Base-by-base conservation (phyloP, 2,113 vertebrate species). In the Microtus richardsoni region DNA sequence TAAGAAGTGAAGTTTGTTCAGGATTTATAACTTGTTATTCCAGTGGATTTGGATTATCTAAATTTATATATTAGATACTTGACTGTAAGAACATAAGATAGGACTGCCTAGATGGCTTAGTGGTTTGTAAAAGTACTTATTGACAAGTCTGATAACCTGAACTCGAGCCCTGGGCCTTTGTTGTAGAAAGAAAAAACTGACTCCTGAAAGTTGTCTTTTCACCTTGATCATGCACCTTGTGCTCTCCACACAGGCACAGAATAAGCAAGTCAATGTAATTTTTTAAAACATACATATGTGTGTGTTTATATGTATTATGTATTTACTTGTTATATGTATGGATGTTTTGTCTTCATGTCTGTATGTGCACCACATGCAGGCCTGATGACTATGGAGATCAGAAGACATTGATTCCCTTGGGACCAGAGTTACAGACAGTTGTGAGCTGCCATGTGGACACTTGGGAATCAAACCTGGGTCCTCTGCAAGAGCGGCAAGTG, bases 21-120 rank as follows among this genome's bases (percentile, higher is more conserved):
- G 39, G 14, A 80, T 90, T 68, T 94, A 88, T 62, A 71, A 83
- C 44, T 62, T 74, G 0, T 47, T 87, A 49, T n/a, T 85, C 49
- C 62, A 80, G 58, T 88, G 47, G 33, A 88, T 84, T 93, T 85
- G n/a, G 9, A 54, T 71, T 74, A 91, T 78, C 66, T 87, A 47
- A 30, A 58, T 91, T 21, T 54, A 78, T 47, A 33, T 84, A 88
- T 79, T 96, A 78, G 41, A 66, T 78, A n/a, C 7, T 58, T 68
- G 62, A 39, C 54, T 89, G 41, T 21, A 80, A 86, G 47, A 91
- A 44, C 44, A 79, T 58, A 47, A 10, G 36, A 19, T 47, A 75
- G 77, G 28, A 8, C 77, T 79, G 47, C 16, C 77, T 52, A 79
- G 30, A 52, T 52, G 47, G 16, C 77, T 79, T 30, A 52, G 47